Base-by-base conservation (phyloP, 2,797 vertebrate species). In the Gymnothorax reevesii region DNA sequence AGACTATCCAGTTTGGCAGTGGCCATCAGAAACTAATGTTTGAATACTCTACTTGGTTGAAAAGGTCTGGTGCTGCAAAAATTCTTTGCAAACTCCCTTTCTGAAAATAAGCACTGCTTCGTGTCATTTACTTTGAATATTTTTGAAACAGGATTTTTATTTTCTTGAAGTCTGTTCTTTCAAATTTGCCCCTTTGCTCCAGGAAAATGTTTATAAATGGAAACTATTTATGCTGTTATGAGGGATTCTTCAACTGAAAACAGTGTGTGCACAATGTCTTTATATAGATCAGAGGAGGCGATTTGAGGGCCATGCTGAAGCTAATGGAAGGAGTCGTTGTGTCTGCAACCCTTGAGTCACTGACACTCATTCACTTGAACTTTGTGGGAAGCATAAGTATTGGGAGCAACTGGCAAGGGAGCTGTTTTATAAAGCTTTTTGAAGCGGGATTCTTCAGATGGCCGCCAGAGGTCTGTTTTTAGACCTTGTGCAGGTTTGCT, bases 331-430 rank as follows among this genome's bases (percentile, higher is more conserved):
- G 77, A 49, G 60, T 20, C 12, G 0, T 86, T 62, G 15, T 87
- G 85, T 52, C 75, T 73, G 2, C 69, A 4, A 92, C 91, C 87
- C 77, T 87, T 79, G 92, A 89, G 91, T 93, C 93, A 94, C 93
- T 92, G 71, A 90, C 88, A 64, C 88, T 88, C 91, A 91, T 94
- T 95, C 92, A 92, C 83, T 85, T 92, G 59, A 73, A 54, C 90
- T 52, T 73, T 87, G 86, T 88, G 89, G 90, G 89, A 92, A 90
- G 82, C 89, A 1, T 54, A 79, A 79, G 54, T 27, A 79, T 10
- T 22, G 75, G 49, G 75, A 75, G 4, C 33, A 6, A 13, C 13
- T 75, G 71, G 54, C 75, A 79, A 79, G 49, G 75, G 75, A 54
- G 42, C 75, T 20, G 8, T 79, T 79, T 75, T 15, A 42, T 42